phyloP scores from a whole-genome alignment of 2,113 vertebrate genomes.

The Cnemophilus loriae region DNA sequence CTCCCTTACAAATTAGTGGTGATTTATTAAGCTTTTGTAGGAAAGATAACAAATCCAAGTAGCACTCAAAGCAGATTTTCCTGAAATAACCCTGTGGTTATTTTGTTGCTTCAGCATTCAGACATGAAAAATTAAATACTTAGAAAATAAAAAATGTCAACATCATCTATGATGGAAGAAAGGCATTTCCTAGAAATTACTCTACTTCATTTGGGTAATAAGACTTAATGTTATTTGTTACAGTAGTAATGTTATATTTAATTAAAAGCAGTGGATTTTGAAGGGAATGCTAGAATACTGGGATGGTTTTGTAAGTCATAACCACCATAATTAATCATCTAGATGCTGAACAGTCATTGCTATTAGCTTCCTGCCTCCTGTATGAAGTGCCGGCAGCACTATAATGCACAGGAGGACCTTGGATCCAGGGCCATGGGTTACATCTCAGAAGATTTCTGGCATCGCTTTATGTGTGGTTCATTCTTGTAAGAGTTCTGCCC shows the following conservation, averaged over 20 bases:
- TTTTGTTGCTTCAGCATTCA: slow-evolving; percentile 2
- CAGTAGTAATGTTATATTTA: background rate
- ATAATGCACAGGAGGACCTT: background rate
- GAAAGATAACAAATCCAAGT: background rate
- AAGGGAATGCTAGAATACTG: background rate
- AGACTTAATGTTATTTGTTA: background rate
- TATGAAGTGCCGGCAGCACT: background rate
- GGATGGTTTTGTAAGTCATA: background rate
- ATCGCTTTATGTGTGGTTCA: background rate
- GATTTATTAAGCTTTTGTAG: background rate
- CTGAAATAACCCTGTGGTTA: background rate
- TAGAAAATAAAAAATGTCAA: background rate
- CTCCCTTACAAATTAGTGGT: background rate
- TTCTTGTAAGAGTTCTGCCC: background rate
- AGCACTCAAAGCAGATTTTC: background rate
- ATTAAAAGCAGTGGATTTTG: background rate
- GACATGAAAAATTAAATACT: background rate
- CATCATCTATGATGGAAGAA: background rate
- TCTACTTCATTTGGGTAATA: background rate
- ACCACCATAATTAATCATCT: background rate
- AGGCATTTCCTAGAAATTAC: background rate
- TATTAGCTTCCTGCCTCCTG: background rate
- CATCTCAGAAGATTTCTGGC: background rate
- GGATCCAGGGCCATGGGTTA: background rate
- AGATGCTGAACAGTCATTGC: background rate